Evolutionary conservation across 1,140 invertebrate species (phyloP), one percentile per base, ranked within the genome.

Genomic region (Meteorus sp.): DNA sequence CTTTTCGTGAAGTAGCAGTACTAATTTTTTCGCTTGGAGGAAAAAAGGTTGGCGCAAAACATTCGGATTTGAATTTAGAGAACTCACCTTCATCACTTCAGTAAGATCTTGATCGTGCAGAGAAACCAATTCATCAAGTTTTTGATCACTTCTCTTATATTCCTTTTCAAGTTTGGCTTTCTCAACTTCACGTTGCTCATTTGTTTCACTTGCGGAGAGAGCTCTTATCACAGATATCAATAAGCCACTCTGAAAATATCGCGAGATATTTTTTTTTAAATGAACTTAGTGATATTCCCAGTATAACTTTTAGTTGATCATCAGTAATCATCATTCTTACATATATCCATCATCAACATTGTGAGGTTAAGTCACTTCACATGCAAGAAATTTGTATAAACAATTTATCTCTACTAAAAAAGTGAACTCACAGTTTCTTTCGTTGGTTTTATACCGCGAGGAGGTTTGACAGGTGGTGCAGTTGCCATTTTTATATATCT

Each of bases 161-260:
- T 95, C 94, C 65, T 92, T 91, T 79, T 98, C 95, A 27, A 98
- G 83, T 76, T 94, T 93, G 0, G 89, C 88, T 70, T 95, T 95
- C 79, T 98, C 95, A 70, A 92, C 88, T 73, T 98, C 95, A 65
- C 95, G 82, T 73, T 98, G 93, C 72, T 97, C 94, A 77, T 94
- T 94, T 25, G 93, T 96, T 79, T 95, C 93, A 81, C 92, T 96
- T 27, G 91, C 89, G 20, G 93, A 94, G 51, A 97, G 74, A 0
- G 93, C 94, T 57, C 93, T 85, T 64, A 97, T 96, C 5, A 97
- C 93, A 37, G 91, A 92, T 86, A 96, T 95, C 61, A 98, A 83
- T 61, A 97, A 82, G 50, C 92, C 91, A 80, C 90, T 92, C 91
- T 94, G 77, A 55, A 81, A 81, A 50, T 3, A n/a, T n/a, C n/a